Base-by-base conservation (phyloP, 2,113 vertebrate species). In the Elaphurus davidianus region DNA sequence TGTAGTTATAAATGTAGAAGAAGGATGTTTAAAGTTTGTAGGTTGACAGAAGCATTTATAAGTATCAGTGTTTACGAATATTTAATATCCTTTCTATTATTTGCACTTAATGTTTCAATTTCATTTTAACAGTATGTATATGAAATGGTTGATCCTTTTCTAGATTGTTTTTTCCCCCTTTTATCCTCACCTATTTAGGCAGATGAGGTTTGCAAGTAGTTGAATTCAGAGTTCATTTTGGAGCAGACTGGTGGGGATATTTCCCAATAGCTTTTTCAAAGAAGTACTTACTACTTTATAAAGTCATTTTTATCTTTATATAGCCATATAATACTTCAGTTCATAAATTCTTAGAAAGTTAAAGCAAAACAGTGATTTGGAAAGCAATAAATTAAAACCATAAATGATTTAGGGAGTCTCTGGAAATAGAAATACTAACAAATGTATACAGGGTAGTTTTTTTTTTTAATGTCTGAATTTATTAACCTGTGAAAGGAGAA, bases 401-500 rank as follows among this genome's bases (percentile, higher is more conserved):
- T 78, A 27, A 90, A 74, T 4, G 52, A n/a, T 55, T 85, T 19
- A 60, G 45, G 19, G 13, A 82, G 3, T 86, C 62, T 92, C n/a
- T 83, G 59, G n/a, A 96, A 95, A 78, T 76, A 43, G 89, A 95
- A 93, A 85, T 71, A 52, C 57, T 79, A 59, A n/a, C 19, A 6
- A 84, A 86, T 84, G 33, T 86, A 71, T 15, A 92, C 1, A 45
- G 9, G 40, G 62, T 3, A 1, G 15, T 17, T 57, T 64, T 52
- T 50, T 64, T 43, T 76, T 10, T 50, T 27, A 87, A 82, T 54
- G 9, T 59, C 52, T 93, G 82, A 97, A 96, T 95, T 86, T 96
- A 93, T 84, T 91, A 89, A 92, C 71, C 28, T 96, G 50, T 91
- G 94, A 96, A 91, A 78, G 87, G n/a, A 79, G 50, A 94, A 64